A percentile compares a stretch with the other conserved stretches of the same genome.
Evolutionary conservation across 2,113 vertebrate genomes (phyloP).

Genomic region (Bos indicus): DNA sequence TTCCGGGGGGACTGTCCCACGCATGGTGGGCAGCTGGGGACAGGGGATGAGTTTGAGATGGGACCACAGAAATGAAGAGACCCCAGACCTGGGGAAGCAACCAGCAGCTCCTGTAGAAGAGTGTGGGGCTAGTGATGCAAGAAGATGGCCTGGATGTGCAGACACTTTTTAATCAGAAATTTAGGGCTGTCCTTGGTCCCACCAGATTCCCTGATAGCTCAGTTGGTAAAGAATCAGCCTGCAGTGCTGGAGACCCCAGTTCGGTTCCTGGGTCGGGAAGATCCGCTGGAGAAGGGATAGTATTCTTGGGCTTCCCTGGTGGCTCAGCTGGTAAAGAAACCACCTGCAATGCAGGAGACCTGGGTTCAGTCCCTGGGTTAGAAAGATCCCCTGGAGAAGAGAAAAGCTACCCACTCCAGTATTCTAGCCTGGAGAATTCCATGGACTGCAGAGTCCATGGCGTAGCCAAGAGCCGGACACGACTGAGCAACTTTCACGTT

Average conservation of each 20-base stretch:
- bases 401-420: not conserved
- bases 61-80: not conserved
- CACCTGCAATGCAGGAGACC: not conserved
- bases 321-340: not conserved
- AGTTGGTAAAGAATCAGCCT: not conserved
- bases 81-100: not conserved
- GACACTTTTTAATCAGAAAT: not conserved
- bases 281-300: not conserved
- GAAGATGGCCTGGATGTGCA: not conserved
- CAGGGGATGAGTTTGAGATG: not conserved
- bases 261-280: not conserved
- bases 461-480: not conserved
- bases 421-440: not conserved
- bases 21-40: not conserved
- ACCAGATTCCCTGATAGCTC: not conserved
- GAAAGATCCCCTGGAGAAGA: not conserved
- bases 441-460: not conserved
- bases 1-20: not conserved
- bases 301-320: not conserved
- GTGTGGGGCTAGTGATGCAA: accelerated
- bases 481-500: not conserved
- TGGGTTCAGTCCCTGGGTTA: not conserved
- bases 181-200: not conserved
- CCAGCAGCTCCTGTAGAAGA: not conserved
- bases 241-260: not conserved